Evolutionary conservation across 2,113 vertebrate species (phyloP).

Genomic region (Chrysemys picta): DNA sequence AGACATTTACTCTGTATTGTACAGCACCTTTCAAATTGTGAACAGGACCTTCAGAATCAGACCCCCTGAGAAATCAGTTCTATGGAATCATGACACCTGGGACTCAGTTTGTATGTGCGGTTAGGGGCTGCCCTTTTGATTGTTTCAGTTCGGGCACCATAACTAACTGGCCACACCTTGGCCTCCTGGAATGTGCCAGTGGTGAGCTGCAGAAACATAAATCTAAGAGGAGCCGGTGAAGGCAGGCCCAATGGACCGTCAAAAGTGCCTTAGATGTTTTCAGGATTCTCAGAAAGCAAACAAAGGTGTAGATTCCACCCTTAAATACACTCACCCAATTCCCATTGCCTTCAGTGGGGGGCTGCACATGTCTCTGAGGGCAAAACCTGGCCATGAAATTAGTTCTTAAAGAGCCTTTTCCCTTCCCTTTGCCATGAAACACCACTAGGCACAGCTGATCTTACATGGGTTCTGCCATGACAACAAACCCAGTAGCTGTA

Average conservation of each 20-base stretch:
- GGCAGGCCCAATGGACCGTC: neutral
- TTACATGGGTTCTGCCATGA: neutral
- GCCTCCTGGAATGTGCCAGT: neutral
- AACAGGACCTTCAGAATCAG: neutral
- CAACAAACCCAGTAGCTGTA: too few relatives aligned
- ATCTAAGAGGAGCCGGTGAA: neutral
- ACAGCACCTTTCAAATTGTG: neutral
- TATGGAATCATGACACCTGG: neutral
- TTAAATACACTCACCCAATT: neutral
- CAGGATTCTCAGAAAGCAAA: neutral
- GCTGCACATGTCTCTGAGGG: neutral
- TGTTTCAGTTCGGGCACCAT: neutral
- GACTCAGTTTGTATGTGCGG: neutral
- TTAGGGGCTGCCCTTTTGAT: neutral
- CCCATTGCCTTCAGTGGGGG: neutral
- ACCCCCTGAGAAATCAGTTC: neutral
- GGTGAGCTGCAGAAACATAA: neutral
- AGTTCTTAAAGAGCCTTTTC: neutral
- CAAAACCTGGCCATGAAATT: neutral
- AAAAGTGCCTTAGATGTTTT: neutral
- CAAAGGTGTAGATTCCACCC: neutral
- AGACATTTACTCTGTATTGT: neutral
- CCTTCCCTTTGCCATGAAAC: neutral
- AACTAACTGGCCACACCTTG: fast-evolving
- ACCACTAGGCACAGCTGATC: neutral